Conservation (phyloP, 92 coral and sea anemone species). For the Porites rus region DNA sequence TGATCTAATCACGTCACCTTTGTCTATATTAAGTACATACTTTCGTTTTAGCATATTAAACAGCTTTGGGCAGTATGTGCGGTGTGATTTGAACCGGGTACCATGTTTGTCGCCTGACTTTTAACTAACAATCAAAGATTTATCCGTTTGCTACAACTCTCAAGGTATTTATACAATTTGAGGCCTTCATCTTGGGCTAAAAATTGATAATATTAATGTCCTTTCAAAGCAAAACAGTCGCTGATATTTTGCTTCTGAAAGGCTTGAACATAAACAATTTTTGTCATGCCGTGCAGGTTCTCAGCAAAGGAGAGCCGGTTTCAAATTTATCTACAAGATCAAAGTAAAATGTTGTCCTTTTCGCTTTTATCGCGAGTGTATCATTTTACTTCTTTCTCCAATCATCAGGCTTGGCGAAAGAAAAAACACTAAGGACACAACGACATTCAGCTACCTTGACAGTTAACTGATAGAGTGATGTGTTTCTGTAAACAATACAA, state of each 20-base stretch:
- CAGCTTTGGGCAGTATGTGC: background rate
- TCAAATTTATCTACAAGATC: background rate
- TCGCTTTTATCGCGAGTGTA: background rate
- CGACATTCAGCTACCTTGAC: slow-evolving; percentile 19
- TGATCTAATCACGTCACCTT: slow-evolving; percentile 63
- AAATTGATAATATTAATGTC: background rate
- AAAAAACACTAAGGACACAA: background rate
- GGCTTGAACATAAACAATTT: background rate
- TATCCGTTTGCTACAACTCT: background rate
- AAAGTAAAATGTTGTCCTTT: background rate
- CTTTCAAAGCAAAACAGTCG: slow-evolving; percentile 23
- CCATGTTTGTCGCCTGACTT: background rate
- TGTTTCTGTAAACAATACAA: slow-evolving; percentile 33
- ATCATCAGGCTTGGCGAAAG: background rate
- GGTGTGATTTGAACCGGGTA: slow-evolving; percentile 1
- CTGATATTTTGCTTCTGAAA: background rate
- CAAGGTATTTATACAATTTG: slow-evolving; percentile 3
- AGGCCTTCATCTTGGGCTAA: background rate
- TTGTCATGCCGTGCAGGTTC: background rate
- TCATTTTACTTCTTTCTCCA: background rate
- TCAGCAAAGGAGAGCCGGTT: background rate
- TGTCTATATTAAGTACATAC: slow-evolving; percentile 58
- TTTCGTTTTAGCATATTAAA: slow-evolving; percentile 46
- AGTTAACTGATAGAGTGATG: slow-evolving; percentile 29
- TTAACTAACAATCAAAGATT: background rate